Conservation (phyloP, 2,113 vertebrate genomes). For the Hypocryptadius cinnamomeus region DNA sequence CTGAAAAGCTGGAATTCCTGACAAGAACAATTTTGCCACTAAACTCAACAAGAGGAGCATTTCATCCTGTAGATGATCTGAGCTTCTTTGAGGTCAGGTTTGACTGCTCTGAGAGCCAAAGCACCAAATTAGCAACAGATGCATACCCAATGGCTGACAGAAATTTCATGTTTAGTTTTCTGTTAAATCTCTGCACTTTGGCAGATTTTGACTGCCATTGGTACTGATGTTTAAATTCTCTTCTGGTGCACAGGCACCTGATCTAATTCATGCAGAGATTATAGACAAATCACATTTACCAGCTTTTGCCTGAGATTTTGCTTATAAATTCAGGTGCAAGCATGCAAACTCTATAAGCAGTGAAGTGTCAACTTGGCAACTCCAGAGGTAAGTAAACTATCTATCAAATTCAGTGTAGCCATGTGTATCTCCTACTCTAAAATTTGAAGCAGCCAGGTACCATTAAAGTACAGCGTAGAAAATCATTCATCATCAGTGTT, state of each 20-base stretch:
- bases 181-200: not conserved
- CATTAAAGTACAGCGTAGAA: not conserved
- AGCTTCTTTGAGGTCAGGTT: not conserved
- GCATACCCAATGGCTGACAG: not conserved
- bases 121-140: not conserved
- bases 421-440: not conserved
- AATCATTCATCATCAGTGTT: not conserved
- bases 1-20: not conserved
- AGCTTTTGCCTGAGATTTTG: not conserved
- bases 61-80: not conserved
- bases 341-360: conserved; percentile 3
- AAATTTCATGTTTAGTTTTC: not conserved
- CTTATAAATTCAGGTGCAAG: conserved; percentile 33
- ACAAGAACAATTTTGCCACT: not conserved
- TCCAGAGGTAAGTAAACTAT: not conserved
- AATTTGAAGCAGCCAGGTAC: not conserved
- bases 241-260: not conserved
- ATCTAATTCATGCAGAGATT: conserved; percentile 2
- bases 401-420: not conserved
- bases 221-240: conserved; percentile 27
- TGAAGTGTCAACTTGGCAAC: not conserved
- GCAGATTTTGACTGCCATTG: not conserved
- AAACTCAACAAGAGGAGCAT: not conserved
- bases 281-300: conserved; percentile 42
- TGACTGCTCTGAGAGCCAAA: not conserved